Evolutionary conservation across 2,797 vertebrate genomes (phyloP).

Genomic region (Poeciliopsis gracilis): DNA sequence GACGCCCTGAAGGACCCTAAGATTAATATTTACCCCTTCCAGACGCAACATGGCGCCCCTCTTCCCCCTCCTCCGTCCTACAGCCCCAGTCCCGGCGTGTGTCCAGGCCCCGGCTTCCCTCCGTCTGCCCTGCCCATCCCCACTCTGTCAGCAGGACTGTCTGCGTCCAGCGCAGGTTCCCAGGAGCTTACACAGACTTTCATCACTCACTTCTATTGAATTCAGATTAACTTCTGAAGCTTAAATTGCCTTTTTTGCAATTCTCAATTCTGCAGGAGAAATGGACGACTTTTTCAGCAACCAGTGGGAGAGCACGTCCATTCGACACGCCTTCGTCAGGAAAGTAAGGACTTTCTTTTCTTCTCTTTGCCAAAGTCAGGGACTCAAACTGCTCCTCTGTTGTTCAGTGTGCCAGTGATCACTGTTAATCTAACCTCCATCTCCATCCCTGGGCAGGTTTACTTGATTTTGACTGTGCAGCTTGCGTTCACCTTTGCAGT

Average conservation of each 20-base stretch:
- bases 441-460: constrained; percentile 82
- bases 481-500: constrained; percentile 87
- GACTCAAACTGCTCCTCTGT: neutral
- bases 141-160: constrained; percentile 68
- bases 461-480: constrained; percentile 89
- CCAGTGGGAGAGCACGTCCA: constrained; percentile 85
- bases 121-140: constrained; percentile 63
- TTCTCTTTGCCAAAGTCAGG: neutral
- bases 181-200: constrained; percentile 19
- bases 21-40: constrained; percentile 63
- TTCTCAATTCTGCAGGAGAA: constrained; percentile 66
- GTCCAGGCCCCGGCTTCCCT: constrained; percentile 64
- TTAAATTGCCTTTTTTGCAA: constrained; percentile 10
- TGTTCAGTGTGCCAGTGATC: neutral
- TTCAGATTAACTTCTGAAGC: neutral
- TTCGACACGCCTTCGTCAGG: constrained; percentile 90
- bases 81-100: constrained; percentile 64
- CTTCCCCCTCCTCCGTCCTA: constrained; percentile 70
- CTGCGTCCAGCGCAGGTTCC: constrained; percentile 61
- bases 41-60: constrained; percentile 46
- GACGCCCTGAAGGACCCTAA: constrained; percentile 80
- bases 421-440: constrained; percentile 12
- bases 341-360: constrained; percentile 76
- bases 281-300: constrained; percentile 67
- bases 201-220: constrained; percentile 16